Percentiles rank a stretch among this genome's conserved stretches.
These are phyloP conservation scores for Coilia nasus DNA, from an alignment of 2,797 vertebrate species.

Conservation along the genomic window DNA sequence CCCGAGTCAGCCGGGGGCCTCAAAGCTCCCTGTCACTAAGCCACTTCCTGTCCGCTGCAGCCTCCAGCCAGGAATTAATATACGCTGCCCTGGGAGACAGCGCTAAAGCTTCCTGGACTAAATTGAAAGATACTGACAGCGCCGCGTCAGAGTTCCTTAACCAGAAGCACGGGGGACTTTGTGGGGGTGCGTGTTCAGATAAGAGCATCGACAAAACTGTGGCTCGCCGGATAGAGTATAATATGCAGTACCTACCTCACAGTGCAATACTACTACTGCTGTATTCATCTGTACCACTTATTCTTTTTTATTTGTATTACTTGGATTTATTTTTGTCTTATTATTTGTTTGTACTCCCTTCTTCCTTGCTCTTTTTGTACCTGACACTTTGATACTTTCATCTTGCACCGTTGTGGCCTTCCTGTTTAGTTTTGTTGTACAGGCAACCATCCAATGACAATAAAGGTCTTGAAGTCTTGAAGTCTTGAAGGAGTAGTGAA, in stretches of 20 bases:
- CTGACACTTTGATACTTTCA: too few species aligned
- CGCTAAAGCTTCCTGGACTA: conserved; percentile 43
- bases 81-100: conserved; percentile 29
- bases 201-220: conserved; percentile 6
- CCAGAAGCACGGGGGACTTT: not conserved
- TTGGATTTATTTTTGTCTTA: too few species aligned
- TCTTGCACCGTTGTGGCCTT: too few species aligned
- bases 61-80: conserved; percentile 30
- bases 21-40: conserved; percentile 39
- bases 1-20: conserved; percentile 15
- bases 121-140: conserved; percentile 27
- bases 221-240: not conserved
- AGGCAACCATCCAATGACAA: too few species aligned
- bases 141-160: not conserved
- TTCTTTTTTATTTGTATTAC: too few species aligned
- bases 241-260: too few species aligned
- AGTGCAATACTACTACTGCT: too few species aligned
- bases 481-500: not conserved
- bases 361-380: too few species aligned
- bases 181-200: not conserved
- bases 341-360: too few species aligned
- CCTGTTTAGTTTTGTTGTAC: too few species aligned
- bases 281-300: too few species aligned
- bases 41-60: conserved; percentile 41
- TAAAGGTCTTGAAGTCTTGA: too few species aligned